Conservation (phyloP, 2,113 vertebrate genomes). For the Aplodontia rufa region DNA sequence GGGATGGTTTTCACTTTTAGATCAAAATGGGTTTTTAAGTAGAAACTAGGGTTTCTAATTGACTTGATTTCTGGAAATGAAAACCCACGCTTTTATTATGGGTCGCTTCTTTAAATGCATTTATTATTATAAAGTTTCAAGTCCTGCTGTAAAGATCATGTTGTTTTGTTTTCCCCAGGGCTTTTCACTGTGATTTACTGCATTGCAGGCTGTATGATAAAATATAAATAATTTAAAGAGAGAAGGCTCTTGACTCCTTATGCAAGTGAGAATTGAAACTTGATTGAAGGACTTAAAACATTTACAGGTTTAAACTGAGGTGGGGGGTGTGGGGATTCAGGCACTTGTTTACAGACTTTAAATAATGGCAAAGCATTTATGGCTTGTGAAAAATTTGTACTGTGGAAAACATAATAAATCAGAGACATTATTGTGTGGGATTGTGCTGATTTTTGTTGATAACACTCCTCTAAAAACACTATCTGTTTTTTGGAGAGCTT, state of each 20-base stretch:
- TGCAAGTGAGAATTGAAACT: constrained; percentile 82
- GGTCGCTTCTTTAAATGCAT: constrained; percentile 86
- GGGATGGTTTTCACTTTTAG: constrained; percentile 89
- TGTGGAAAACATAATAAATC: constrained; percentile 93
- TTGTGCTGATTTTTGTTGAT: constrained; percentile 81
- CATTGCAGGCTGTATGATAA: constrained; percentile 86
- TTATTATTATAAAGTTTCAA: constrained; percentile 85
- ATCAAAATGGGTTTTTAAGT: constrained; percentile 92
- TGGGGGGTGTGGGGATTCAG: constrained; percentile 56
- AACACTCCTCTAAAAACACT: constrained; percentile 69
- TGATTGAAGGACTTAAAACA: constrained; percentile 83
- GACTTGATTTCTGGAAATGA: constrained; percentile 86
- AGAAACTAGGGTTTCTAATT: constrained; percentile 89
- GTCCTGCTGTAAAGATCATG: constrained; percentile 88
- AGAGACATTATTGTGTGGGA: constrained; percentile 84
- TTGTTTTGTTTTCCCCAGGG: constrained; percentile 89
- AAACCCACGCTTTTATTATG: constrained; percentile 87
- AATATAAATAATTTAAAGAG: constrained; percentile 77
- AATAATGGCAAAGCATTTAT: constrained; percentile 82
- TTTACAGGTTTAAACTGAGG: constrained; percentile 76
- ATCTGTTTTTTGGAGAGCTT: constrained; percentile 72
- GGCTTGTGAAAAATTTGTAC: constrained; percentile 93
- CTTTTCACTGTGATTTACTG: constrained; percentile 96
- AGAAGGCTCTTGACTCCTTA: constrained; percentile 84
- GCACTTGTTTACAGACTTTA: constrained; percentile 87